Percentiles rank a stretch among this genome's conserved stretches.
Evolutionary conservation across 2,797 vertebrate species (phyloP).

Genomic region (Pantherophis alleghaniensis): DNA sequence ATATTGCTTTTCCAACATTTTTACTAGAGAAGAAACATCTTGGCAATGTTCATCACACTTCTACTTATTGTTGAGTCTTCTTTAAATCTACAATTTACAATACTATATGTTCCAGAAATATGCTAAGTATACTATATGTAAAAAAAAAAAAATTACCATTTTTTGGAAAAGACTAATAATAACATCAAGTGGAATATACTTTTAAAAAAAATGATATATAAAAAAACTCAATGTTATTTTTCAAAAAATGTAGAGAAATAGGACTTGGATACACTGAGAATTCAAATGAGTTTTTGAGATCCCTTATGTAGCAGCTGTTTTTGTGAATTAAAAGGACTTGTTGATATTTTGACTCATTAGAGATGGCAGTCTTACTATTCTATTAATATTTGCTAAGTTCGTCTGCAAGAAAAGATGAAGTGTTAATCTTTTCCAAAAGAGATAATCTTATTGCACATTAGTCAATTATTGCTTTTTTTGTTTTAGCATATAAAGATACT

Average conservation of each 20-base stretch:
- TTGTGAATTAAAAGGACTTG: not conserved
- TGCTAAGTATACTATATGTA: not conserved
- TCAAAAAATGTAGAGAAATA: not conserved
- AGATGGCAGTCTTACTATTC: not conserved
- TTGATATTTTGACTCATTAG: not conserved
- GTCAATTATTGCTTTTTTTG: not conserved
- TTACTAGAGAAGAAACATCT: not conserved
- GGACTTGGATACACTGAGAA: not conserved
- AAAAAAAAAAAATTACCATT: not conserved
- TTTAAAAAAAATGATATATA: not conserved
- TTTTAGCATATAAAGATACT: not conserved
- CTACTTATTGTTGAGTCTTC: not conserved
- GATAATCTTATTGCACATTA: not conserved
- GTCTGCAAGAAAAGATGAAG: not conserved
- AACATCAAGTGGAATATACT: not conserved
- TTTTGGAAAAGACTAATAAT: not conserved
- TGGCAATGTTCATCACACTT: not conserved
- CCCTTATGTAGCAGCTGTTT: not conserved
- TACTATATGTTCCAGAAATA: fast-evolving
- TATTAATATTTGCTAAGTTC: not conserved
- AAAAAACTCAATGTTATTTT: not conserved
- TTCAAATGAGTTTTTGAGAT: not conserved
- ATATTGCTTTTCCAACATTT: not conserved
- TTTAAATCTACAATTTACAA: not conserved
- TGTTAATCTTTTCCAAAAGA: not conserved